Evolutionary conservation across 2,797 vertebrate genomes (phyloP).

Genomic region (Zenarchopterus dispar): DNA sequence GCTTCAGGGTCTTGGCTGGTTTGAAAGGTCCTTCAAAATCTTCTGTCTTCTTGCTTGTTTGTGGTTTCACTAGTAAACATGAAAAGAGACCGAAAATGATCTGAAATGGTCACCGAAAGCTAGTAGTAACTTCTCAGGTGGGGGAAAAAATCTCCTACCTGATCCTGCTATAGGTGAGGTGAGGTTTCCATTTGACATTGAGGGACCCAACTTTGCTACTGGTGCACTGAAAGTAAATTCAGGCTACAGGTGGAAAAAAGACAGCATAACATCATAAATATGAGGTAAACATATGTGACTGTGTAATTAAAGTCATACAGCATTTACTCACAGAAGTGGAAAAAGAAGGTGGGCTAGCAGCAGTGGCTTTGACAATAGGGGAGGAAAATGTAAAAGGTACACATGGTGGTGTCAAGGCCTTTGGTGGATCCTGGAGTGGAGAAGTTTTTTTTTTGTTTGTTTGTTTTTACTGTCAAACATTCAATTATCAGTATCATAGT

Average conservation of each 20-base stretch:
- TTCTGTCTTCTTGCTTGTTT: conserved; percentile 80
- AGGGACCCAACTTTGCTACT: conserved; percentile 85
- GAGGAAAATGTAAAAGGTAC: conserved; percentile 93
- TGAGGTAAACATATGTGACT: neutral
- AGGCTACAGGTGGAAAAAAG: conserved; percentile 72
- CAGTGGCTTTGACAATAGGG: conserved; percentile 95
- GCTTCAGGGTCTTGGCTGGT: conserved; percentile 89
- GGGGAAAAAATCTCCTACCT: conserved; percentile 68
- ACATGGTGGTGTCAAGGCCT: conserved; percentile 77
- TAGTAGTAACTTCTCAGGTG: neutral
- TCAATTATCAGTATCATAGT: neutral
- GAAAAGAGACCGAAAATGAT: neutral
- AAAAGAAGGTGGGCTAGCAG: conserved; percentile 88
- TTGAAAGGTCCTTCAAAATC: conserved; percentile 87
- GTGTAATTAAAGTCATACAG: neutral
- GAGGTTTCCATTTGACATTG: conserved; percentile 81
- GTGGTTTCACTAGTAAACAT: conserved; percentile 66
- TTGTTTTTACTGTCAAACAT: neutral
- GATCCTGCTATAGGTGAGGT: conserved; percentile 66
- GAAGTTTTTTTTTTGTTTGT: neutral
- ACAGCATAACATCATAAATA: neutral
- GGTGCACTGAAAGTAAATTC: conserved; percentile 97
- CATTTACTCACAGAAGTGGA: conserved; percentile 86
- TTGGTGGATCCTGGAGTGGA: conserved; percentile 75
- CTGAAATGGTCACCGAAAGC: neutral